These are phyloP conservation scores for Germaria angustata DNA, from an alignment of 2,888 invertebrate genomes.

Conservation along the genomic window DNA sequence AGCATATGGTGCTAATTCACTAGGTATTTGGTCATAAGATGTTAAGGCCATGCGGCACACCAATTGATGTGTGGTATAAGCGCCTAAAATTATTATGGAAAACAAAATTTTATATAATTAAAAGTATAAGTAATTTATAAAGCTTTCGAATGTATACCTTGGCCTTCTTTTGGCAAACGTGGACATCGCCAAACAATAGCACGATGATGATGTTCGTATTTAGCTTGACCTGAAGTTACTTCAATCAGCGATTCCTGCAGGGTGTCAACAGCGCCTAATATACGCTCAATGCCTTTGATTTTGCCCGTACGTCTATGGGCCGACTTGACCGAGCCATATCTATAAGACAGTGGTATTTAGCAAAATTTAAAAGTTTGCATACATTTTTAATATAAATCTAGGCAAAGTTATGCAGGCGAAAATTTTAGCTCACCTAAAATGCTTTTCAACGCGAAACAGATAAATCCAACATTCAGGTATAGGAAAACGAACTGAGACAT, in stretches of 20 bases:
- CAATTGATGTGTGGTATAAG: slow-evolving; percentile 98
- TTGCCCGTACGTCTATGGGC: slow-evolving; percentile 93
- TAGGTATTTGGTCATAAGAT: slow-evolving; percentile 98
- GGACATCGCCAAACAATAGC: slow-evolving; percentile 99
- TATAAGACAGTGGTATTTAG: slow-evolving; percentile 73
- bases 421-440: slow-evolving; percentile 86
- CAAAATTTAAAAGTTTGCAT: too few relatives aligned
- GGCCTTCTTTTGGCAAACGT: slow-evolving; percentile 97
- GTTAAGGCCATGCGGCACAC: slow-evolving; percentile 96
- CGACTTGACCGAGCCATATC: slow-evolving; percentile 98
- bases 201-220: slow-evolving; percentile 98
- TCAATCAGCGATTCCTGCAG: slow-evolving; percentile 95
- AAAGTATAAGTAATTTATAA: background rate
- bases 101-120: background rate
- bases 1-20: slow-evolving; percentile 92
- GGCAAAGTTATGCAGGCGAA: too few relatives aligned
- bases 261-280: slow-evolving; percentile 94
- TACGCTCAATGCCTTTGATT: slow-evolving; percentile 94
- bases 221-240: slow-evolving; percentile 97
- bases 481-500: slow-evolving; percentile 97
- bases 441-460: slow-evolving; percentile 98
- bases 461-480: slow-evolving; percentile 99
- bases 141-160: slow-evolving; percentile 84
- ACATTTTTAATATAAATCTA: too few relatives aligned
- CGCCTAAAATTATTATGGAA: slow-evolving; percentile 83